Evolutionary conservation across 2,888 invertebrate species (phyloP), one percentile per base, ranked within the genome.

Genomic region (Acanthopleura granulata): DNA sequence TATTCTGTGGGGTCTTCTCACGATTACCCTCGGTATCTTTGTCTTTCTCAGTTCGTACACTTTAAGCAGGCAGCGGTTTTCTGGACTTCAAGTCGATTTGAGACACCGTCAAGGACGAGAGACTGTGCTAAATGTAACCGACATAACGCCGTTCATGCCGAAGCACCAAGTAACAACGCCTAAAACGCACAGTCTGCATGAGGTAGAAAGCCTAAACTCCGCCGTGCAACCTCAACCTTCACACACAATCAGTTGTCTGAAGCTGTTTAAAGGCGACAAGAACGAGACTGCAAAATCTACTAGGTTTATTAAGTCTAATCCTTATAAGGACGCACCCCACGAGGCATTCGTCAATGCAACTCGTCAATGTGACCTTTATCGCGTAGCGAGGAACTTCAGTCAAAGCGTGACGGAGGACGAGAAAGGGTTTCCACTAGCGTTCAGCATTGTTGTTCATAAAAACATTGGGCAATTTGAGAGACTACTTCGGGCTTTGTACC

Each of bases 391-490:
- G 25, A 27, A 27, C 16, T 66, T 12, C 29, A 25, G 1, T 6
- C 4, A 15, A 6, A 1, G 49, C 22, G 22, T 75, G 18, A 62
- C 75, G 0, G 71, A 72, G 30, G 82, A 78, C 14, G 86, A 86
- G 75, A 72, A 70, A 6, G 74, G 81, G 11, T 89, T 86, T 78
- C 86, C 89, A 0, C 79, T 89, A 14, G 89, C 89, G 0, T 89
- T 83, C 75, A 86, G 81, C 66, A 84, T 89, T n/a, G 57, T 89
- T 0, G 79, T 87, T 29, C 84, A 89, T 75, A 80, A 81, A 73
- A 82, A 87, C 57, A 74, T 84, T 0, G 83, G 85, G 72, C 87
- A 89, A 75, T 79, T 89, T 3, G 89, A 88, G 74, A 78, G 85
- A 25, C 74, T 89, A 3, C 75, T 90, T 6, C 77, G 84, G 15